These are phyloP conservation scores for Malurus alboscapulatus DNA, from an alignment of 2,113 vertebrate species.

Conservation along the genomic window DNA sequence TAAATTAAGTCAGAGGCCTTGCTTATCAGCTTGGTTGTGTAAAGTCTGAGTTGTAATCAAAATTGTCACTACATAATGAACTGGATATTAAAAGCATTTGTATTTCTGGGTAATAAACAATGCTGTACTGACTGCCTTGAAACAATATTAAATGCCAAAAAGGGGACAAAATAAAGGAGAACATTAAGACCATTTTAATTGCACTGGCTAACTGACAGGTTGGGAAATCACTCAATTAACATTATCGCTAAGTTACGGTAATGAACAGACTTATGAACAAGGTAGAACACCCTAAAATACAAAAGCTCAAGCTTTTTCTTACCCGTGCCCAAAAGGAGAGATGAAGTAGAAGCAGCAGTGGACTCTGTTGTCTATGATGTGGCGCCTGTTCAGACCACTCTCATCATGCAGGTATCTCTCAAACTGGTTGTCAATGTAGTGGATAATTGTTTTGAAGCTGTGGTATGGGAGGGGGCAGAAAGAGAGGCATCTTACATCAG, in stretches of 20 bases:
- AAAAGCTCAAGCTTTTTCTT: constrained; percentile 6
- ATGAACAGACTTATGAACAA: neutral
- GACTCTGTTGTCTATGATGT: constrained; percentile 88
- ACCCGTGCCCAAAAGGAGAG: constrained; percentile 90
- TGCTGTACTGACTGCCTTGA: neutral
- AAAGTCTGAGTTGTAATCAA: neutral
- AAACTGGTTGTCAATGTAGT: constrained; percentile 89
- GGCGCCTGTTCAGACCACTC: constrained; percentile 86
- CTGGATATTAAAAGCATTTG: neutral
- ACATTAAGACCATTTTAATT: neutral
- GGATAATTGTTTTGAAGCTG: constrained; percentile 91
- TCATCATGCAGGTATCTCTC: constrained; percentile 88
- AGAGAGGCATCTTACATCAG: neutral
- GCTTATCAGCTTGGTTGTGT: neutral
- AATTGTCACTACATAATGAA: neutral
- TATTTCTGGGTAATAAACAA: neutral
- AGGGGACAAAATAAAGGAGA: neutral
- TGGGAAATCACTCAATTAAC: neutral
- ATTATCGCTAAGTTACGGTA: neutral
- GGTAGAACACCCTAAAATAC: neutral
- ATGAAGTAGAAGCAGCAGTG: constrained; percentile 94
- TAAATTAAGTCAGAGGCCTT: neutral
- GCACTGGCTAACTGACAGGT: neutral
- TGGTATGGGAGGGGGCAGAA: neutral
- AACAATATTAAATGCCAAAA: neutral